These are phyloP conservation scores for Lapara coniferarum DNA, from an alignment of 2,888 invertebrate species.

Conservation along the genomic window DNA sequence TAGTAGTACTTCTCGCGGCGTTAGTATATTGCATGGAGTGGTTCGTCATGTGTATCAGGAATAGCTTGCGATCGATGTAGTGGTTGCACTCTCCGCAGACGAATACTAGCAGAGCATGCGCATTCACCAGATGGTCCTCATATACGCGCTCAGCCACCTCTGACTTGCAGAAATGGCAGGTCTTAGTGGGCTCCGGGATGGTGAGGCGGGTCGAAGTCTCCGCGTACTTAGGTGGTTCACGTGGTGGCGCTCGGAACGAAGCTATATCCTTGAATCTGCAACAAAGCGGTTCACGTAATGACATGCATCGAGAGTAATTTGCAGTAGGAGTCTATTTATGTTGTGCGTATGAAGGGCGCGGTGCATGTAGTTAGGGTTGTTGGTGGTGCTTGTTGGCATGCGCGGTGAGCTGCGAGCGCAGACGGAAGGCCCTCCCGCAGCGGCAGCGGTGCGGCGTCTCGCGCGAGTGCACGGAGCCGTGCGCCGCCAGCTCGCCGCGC, in stretches of 20 bases:
- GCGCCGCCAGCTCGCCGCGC: slow-evolving; percentile 78
- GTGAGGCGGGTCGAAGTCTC: slow-evolving; percentile 29
- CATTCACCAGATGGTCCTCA: slow-evolving; percentile 54
- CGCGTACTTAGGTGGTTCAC: slow-evolving; percentile 26
- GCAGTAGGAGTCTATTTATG: too few species aligned
- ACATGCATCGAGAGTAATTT: background rate
- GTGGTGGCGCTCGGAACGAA: slow-evolving; percentile 28
- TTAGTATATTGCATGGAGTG: slow-evolving; percentile 55
- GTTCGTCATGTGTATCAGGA: slow-evolving; percentile 65
- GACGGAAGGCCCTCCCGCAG: slow-evolving; percentile 80
- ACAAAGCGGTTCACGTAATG: slow-evolving; percentile 39
- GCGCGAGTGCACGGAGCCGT: slow-evolving; percentile 82
- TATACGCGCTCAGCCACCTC: slow-evolving; percentile 34
- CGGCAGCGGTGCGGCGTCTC: slow-evolving; percentile 79
- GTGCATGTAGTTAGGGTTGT: too few species aligned
- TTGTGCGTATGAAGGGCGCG: too few species aligned
- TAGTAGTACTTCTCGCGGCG: slow-evolving; percentile 15
- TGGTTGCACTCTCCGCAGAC: slow-evolving; percentile 70
- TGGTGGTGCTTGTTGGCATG: slow-evolving; percentile 40
- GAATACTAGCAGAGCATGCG: slow-evolving; percentile 62
- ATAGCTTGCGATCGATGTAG: slow-evolving; percentile 58
- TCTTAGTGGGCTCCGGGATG: slow-evolving; percentile 9
- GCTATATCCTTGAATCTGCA: slow-evolving; percentile 48
- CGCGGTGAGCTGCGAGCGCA: slow-evolving; percentile 57
- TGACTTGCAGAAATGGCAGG: slow-evolving; percentile 52